Evolutionary conservation across 2,888 invertebrate genomes (phyloP).

Genomic region (Dugesia japonica): DNA sequence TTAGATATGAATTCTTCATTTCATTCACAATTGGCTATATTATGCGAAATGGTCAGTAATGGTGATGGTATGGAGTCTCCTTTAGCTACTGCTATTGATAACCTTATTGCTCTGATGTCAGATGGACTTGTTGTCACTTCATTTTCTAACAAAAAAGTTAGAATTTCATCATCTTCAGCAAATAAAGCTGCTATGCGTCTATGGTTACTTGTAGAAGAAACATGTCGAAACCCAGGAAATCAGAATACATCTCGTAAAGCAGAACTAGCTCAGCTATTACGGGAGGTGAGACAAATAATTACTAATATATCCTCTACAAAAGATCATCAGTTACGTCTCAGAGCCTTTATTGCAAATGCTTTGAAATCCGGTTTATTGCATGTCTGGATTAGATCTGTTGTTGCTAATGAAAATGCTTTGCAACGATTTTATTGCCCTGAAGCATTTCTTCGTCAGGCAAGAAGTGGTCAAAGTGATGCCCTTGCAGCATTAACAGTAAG

Average conservation of each 20-base stretch:
- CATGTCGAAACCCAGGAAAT: neutral
- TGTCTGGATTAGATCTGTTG: conserved; percentile 1
- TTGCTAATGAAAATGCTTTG: neutral
- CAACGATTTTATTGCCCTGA: neutral
- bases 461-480: conserved; percentile 6
- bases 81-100: conserved; percentile 1
- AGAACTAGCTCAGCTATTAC: neutral
- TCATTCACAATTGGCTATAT: neutral
- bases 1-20: conserved; percentile 1
- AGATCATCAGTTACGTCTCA: neutral
- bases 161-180: neutral
- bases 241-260: neutral
- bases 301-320: neutral
- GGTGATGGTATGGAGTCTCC: neutral
- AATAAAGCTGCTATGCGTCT: conserved; percentile 4
- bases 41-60: conserved; percentile 8
- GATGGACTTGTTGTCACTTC: conserved; percentile 7
- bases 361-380: neutral
- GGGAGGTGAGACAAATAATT: neutral
- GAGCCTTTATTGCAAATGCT: neutral
- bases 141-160: neutral
- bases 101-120: neutral
- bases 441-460: conserved; percentile 2
- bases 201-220: conserved; percentile 13
- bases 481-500: neutral